Evolutionary conservation across 2,113 vertebrate genomes (phyloP), one percentile per base, ranked within the genome.

Genomic region (Corapipo altera): DNA sequence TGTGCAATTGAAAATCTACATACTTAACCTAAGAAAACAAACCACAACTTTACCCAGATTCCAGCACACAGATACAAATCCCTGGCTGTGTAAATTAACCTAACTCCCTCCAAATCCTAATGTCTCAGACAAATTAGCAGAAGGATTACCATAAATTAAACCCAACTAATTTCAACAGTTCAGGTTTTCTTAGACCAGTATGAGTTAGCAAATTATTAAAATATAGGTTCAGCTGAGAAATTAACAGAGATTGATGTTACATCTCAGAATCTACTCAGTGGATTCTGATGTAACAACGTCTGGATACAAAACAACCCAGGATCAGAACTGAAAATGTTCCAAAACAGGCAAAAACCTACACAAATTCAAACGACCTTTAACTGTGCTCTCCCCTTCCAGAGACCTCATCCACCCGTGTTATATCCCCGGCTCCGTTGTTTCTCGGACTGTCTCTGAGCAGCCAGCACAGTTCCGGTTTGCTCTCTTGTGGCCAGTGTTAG

Each of bases 401-500:
- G 27, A 52, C 12, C 20, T 58, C 44, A 65, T 7, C 52, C 54
- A 22, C 17, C 39, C 32, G 55, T 21, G 15, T 26, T 21, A 10
- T 7, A 37, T 4, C 22, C 39, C 61, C 78, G 54, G 10, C 30
- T 54, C 28, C 15, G 9, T 8, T 89, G 35, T 70, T 33, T 4
- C 49, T 44, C 30, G 21, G 46, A 17, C 26, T 41, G 27, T 26
- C 26, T 65, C 58, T 48, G 59, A 58, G 16, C 49, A 80, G 66
- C 44, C 73, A 87, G 54, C 58, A 65, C 49, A 94, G 93, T 51
- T 91, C 57, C 23, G 0, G 90, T 48, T 95, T 92, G 95, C 95
- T 91, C 93, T 88, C 96, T 95, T 92, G 93, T 95, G 93, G 95
- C 72, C 93, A 95, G 10, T 33, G 8, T 30, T 4, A 78, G 90